Base-by-base conservation (phyloP, 2,113 vertebrate genomes). In the Maccullochella peelii region DNA sequence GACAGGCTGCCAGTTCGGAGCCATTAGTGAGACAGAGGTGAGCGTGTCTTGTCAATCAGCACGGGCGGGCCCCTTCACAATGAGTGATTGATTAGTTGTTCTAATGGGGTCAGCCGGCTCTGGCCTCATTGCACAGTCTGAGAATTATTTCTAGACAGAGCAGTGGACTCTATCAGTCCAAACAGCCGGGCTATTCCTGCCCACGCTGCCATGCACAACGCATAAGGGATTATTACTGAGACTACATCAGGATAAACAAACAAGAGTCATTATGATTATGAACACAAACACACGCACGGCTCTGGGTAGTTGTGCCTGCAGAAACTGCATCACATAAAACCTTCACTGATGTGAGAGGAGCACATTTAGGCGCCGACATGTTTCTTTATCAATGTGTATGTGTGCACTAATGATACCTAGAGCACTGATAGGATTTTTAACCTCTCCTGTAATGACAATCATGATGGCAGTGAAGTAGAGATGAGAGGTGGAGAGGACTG, bases 361-460 rank as follows among this genome's bases (percentile, higher is more conserved):
- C 16, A 44, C 49, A 18, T 58, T 36, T 50, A 36, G 47, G 9
- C 0, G 1, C 21, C 1, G 2, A 10, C 58, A 30, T 55, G 27
- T 61, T 70, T 30, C 2, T 42, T 18, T 40, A 2, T 49, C 38
- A 33, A 50, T 1, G 57, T 61, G 10, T 55, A 5, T 30, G 27
- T 30, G 52, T 14, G 8, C 0, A 44, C 14, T 65, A 75, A 82
- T 83, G 66, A 70, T 82, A 84, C 61, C 80, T 6, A 16, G 30
- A 75, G 50, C 67, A 10, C 27, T 74, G 84, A 85, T 54, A 23
- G 77, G 84, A 74, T 84, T 82, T 82, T 90, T 88, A 88, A 93
- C 92, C 90, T 86, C 77, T 33, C 12, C 77, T 33, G 9, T 85
- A 76, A 93, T 73, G 88, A 73, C 80, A 71, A 76, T 77, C 76